phyloP scores from a whole-genome alignment of 1,140 invertebrate genomes.

The Diachasma alloeum region DNA sequence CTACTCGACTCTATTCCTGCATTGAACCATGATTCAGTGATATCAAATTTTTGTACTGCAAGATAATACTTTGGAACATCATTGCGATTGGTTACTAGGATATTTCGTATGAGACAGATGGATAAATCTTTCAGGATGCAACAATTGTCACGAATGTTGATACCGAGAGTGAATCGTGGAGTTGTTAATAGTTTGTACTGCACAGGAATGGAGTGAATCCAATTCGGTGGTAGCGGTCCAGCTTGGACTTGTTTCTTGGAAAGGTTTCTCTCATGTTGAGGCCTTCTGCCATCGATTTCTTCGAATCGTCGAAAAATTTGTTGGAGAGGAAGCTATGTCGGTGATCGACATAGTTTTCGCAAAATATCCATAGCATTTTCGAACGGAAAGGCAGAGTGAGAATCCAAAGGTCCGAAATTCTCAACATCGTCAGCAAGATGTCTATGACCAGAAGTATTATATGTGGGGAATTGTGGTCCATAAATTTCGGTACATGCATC shows the following conservation, averaged over 20 bases:
- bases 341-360: slow-evolving; percentile 45
- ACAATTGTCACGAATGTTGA: too few species aligned
- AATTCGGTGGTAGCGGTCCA: neutral
- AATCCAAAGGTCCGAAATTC: too few species aligned
- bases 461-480: slow-evolving; percentile 37
- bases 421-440: slow-evolving; percentile 57
- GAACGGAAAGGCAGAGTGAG: slow-evolving; percentile 57
- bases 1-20: neutral
- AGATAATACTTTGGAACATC: neutral
- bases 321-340: too few species aligned
- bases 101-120: neutral
- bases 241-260: too few species aligned
- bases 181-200: neutral
- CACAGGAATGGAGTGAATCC: neutral
- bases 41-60: neutral
- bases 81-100: neutral
- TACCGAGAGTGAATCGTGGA: neutral
- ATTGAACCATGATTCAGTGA: neutral
- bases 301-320: slow-evolving; percentile 42
- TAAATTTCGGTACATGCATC: slow-evolving; percentile 23
- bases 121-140: neutral
- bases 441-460: slow-evolving; percentile 42
- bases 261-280: neutral
- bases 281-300: neutral
- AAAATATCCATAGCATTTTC: slow-evolving; percentile 56